Percentiles rank a stretch among this genome's conserved stretches.
These are phyloP conservation scores for Muntiacus reevesi DNA, from an alignment of 2,113 vertebrate species.

Conservation along the genomic window DNA sequence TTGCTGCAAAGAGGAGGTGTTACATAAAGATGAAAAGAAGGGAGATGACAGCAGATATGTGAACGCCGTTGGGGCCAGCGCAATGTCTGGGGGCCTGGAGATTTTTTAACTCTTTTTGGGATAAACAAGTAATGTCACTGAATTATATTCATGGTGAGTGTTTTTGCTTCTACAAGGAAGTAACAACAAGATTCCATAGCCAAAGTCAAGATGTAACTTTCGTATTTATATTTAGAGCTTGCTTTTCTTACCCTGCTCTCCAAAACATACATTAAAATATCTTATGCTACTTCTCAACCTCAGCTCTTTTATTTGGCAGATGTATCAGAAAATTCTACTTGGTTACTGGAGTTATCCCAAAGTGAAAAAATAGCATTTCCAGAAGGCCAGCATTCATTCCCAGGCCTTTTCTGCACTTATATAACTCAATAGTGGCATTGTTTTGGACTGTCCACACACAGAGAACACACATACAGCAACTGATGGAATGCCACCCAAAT, in stretches of 20 bases:
- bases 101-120: background rate
- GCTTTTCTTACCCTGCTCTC: background rate
- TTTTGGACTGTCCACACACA: conserved; percentile 45
- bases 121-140: background rate
- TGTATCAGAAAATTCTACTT: conserved; percentile 66
- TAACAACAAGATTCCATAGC: background rate
- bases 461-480: background rate
- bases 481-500: background rate
- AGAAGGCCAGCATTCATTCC: conserved; percentile 38
- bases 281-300: conserved; percentile 31
- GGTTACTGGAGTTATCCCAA: conserved; percentile 64
- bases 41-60: background rate
- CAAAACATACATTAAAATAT: background rate
- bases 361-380: conserved; percentile 54
- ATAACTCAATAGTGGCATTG: conserved; percentile 65
- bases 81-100: background rate
- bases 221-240: conserved; percentile 5
- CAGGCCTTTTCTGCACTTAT: conserved; percentile 17
- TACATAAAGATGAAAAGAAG: background rate
- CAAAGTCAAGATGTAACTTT: background rate
- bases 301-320: conserved; percentile 66
- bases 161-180: background rate
- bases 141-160: background rate
- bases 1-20: background rate
- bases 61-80: background rate